Percentiles rank a stretch among this genome's conserved stretches.
Evolutionary conservation across 1,140 invertebrate genomes (phyloP).

Genomic region (Andrena cerasifolii): DNA sequence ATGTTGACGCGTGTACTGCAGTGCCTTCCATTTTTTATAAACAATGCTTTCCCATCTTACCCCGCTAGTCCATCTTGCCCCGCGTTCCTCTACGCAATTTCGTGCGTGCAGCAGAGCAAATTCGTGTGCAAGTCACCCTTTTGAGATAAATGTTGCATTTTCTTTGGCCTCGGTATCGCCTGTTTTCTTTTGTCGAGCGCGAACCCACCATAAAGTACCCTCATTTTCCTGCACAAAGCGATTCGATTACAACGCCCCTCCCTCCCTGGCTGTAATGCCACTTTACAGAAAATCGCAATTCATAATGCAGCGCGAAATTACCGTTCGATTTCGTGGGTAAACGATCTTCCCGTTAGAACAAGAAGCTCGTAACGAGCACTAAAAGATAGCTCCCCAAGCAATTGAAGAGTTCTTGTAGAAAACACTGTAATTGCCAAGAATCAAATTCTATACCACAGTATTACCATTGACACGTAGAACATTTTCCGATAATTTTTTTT

Average conservation of each 20-base stretch:
- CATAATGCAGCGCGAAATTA: conserved; percentile 36
- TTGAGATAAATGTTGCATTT: conserved; percentile 18
- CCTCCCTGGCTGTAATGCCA: conserved; percentile 17
- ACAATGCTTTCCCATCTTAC: too few relatives aligned
- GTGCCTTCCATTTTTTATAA: too few relatives aligned
- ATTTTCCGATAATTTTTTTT: too few relatives aligned
- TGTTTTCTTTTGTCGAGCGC: conserved; percentile 30
- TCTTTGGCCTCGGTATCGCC: neutral
- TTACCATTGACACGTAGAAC: too few relatives aligned
- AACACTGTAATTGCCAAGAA: too few relatives aligned
- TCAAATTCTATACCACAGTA: too few relatives aligned
- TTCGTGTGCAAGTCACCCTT: neutral
- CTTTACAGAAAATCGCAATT: conserved; percentile 43
- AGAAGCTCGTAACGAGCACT: too few relatives aligned
- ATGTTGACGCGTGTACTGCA: too few relatives aligned
- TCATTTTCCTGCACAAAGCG: conserved; percentile 39
- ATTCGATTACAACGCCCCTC: conserved; percentile 28
- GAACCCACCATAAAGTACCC: conserved; percentile 27
- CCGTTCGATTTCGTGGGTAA: conserved; percentile 33
- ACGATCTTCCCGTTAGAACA: conserved; percentile 7
- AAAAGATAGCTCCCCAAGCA: too few relatives aligned
- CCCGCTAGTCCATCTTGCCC: too few relatives aligned
- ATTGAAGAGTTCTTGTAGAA: too few relatives aligned
- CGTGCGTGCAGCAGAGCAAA: neutral
- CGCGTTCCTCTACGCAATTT: too few relatives aligned